Percentiles rank a stretch among this genome's conserved stretches.
Evolutionary conservation across 2,113 vertebrate genomes (phyloP).

Genomic region (Alexandromys fortis): DNA sequence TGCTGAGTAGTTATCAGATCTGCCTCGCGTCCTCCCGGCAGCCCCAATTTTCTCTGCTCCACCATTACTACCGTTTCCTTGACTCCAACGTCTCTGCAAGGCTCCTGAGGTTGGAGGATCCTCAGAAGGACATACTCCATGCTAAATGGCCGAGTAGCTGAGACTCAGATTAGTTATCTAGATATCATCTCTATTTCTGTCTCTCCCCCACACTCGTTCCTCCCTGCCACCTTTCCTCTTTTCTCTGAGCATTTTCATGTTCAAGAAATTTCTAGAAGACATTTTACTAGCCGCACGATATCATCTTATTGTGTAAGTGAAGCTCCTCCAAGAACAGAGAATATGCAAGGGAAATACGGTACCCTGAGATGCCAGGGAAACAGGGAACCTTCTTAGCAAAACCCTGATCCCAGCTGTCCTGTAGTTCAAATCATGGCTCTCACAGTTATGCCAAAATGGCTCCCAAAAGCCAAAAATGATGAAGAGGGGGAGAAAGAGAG

Average conservation of each 20-base stretch:
- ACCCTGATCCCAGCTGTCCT: neutral
- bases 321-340: neutral
- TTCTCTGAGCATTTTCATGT: neutral
- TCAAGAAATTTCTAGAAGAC: conserved; percentile 17
- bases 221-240: neutral
- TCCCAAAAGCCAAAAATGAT: neutral
- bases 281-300: neutral
- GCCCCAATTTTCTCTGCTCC: neutral
- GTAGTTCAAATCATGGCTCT: neutral
- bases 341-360: neutral
- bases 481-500: neutral
- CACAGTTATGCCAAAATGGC: neutral
- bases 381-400: conserved; percentile 36
- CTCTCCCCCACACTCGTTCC: neutral
- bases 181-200: neutral
- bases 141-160: neutral
- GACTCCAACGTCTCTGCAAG: neutral
- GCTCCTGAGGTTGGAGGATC: neutral
- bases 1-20: neutral
- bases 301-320: neutral
- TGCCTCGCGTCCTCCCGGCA: neutral
- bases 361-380: neutral
- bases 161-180: neutral
- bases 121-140: neutral
- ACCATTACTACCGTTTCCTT: neutral